Evolutionary conservation across 2,888 invertebrate species (phyloP).

Genomic region (Serrognathus titanus): DNA sequence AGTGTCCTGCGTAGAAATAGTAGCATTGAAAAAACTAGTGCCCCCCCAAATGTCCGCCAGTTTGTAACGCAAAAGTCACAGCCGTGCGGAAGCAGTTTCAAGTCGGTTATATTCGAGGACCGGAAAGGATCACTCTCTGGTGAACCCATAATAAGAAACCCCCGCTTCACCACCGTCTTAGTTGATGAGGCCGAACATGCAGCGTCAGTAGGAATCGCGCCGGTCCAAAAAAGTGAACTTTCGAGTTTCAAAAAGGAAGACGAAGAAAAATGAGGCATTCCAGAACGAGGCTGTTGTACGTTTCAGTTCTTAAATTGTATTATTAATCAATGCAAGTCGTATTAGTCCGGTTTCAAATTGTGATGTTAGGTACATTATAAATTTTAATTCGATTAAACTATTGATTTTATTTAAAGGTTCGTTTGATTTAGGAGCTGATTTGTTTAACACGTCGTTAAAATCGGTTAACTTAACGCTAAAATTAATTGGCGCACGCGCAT

Average conservation of each 20-base stretch:
- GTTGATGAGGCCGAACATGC: constrained; percentile 46
- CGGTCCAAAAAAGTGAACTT: not conserved
- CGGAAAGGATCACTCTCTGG: constrained; percentile 36
- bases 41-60: constrained; percentile 16
- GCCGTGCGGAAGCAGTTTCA: constrained; percentile 29
- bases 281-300: no score
- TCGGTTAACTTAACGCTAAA: no score
- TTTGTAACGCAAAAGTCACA: constrained; percentile 41
- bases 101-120: not conserved
- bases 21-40: constrained; percentile 19
- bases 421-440: no score
- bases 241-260: not conserved
- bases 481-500: no score
- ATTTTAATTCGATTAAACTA: not conserved
- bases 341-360: not conserved
- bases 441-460: no score
- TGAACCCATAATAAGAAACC: constrained; percentile 28
- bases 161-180: constrained; percentile 44
- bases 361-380: not conserved
- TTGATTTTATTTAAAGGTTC: not conserved
- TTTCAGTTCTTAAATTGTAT: no score
- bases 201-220: constrained; percentile 27
- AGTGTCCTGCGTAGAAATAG: constrained; percentile 19
- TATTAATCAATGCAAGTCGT: not conserved
- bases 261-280: no score